Conservation (phyloP, 2,113 vertebrate genomes). For the Onychorhynchus coronatus region DNA sequence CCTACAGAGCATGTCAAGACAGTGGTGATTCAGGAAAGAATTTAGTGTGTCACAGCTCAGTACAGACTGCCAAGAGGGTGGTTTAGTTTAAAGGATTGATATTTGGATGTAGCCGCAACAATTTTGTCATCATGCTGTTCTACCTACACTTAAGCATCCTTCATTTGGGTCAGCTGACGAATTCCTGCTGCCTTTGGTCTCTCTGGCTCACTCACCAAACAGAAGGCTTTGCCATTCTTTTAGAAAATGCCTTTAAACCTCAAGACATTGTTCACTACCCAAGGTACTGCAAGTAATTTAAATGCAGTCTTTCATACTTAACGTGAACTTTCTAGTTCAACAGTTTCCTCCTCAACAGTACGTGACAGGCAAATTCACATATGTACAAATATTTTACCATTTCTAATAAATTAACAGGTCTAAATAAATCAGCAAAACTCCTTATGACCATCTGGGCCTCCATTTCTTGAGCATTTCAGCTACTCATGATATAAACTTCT, state of each 20-base stretch:
- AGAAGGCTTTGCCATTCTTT: not conserved
- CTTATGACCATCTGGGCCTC: fast-evolving
- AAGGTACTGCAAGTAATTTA: not conserved
- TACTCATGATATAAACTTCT: not conserved
- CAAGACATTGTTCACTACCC: not conserved
- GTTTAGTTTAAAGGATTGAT: not conserved
- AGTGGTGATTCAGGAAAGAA: not conserved
- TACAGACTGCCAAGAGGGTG: not conserved
- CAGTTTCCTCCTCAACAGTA: not conserved
- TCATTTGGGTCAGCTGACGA: not conserved
- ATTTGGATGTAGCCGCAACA: not conserved
- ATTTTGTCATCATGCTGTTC: not conserved
- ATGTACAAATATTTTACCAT: not conserved
- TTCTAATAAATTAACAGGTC: not conserved
- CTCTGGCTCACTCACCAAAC: not conserved
- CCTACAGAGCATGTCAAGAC: not conserved
- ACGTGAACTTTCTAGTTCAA: not conserved
- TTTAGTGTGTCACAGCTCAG: not conserved
- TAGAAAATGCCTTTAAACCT: not conserved
- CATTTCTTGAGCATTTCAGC: not conserved
- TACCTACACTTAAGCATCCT: not conserved
- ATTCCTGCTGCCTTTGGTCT: not conserved
- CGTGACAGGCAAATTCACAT: fast-evolving
- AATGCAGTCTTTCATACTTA: not conserved
- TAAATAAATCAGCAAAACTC: not conserved